Base-by-base conservation (phyloP, 1,140 invertebrate species). In the Drosophila kepulauana region DNA sequence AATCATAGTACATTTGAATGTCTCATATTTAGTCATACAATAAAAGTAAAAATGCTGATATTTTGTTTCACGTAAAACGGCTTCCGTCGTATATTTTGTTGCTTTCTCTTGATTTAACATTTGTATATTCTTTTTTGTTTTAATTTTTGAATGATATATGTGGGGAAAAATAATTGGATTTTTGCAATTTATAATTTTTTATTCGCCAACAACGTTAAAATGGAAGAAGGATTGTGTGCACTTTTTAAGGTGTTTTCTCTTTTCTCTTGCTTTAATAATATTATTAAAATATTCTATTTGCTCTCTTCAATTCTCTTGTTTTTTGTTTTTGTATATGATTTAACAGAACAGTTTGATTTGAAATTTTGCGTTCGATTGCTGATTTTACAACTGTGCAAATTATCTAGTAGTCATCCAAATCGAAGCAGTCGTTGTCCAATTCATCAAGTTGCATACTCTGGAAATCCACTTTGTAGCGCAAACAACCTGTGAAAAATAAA, bases 401-500 rank as follows among this genome's bases (percentile, higher is more conserved):
- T 85, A 51, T 94, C 95, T 96, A 98, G 94, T 99, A 99, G 93
- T 99, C 98, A 92, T 99, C 98, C 92, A 98, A 94, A 93, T 99
- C 97, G 93, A 96, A 97, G 79, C 96, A 94, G 79, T 97, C 96
- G 90, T 97, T 94, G 79, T 97, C 96, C 87, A 96, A 94, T 58
- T 98, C 97, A 84, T 98, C 96, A 82, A 97, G 94, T 93, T 99
- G 98, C 95, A 99, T 96, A 92, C 96, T 97, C 93, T 99, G 98
- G 95, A 99, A 98, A 94, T 99, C 99, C 80, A 99, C 98, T 94
- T 99, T 98, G 95, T 99, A 99, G 76, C 99, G 97, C 82, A 99
- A 95, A 88, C 99, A 96, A 93, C 85, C 85, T 88, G 69, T 1
- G 57, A 25, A 52, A 15, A 58, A 16, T n/a, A 52, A 51, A 43